A percentile compares a stretch with the other conserved stretches of the same genome.
Conservation (phyloP, 1,140 invertebrate genomes). For the Caenorhabditis inopinata region DNA sequence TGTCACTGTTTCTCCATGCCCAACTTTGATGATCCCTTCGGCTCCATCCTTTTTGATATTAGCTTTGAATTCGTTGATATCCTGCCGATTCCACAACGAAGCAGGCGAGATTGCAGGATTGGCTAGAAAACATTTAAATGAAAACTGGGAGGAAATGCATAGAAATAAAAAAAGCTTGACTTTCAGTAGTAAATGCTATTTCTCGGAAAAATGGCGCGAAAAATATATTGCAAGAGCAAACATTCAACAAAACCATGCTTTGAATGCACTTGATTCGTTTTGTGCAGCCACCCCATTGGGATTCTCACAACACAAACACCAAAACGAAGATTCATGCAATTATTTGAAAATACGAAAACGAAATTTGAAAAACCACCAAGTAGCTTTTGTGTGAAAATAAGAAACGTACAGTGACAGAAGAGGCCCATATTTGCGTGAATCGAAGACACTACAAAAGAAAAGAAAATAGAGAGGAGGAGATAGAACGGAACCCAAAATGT, state of each 20-base stretch:
- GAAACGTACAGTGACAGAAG: constrained; percentile 65
- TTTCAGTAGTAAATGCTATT: no score
- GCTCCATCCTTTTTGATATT: constrained; percentile 75
- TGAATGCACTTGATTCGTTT: no score
- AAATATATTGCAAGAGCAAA: no score
- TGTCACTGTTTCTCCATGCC: constrained; percentile 94
- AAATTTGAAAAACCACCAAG: background rate
- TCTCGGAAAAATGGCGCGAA: no score
- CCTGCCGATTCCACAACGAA: constrained; percentile 89
- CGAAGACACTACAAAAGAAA: constrained; percentile 58
- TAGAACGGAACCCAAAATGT: background rate
- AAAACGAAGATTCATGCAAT: background rate
- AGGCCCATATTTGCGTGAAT: constrained; percentile 65
- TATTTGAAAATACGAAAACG: background rate
- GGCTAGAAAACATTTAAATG: constrained; percentile 59
- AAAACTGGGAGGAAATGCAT: no score
- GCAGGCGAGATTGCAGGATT: constrained; percentile 74
- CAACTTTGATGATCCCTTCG: constrained; percentile 90
- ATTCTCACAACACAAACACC: no score
- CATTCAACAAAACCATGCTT: no score
- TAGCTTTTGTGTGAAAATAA: background rate
- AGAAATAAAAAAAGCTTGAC: no score
- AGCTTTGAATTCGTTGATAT: constrained; percentile 84
- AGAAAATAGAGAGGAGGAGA: background rate
- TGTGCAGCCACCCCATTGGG: no score